Conservation (phyloP, 1,140 invertebrate species). For the Antheraea mylitta region DNA sequence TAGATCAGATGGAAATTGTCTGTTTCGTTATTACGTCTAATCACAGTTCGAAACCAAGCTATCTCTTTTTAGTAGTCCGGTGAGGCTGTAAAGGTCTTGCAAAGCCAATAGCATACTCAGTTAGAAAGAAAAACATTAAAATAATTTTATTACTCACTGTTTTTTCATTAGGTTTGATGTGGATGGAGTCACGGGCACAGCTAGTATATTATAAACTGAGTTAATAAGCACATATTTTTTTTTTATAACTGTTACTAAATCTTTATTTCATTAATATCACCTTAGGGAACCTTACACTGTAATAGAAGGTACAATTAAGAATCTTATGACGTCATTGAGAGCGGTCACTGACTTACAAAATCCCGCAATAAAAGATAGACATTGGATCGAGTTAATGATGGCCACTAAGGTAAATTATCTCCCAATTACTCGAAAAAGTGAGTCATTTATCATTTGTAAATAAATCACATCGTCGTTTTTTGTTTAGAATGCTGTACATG, state of each 20-base stretch:
- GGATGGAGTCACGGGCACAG: too few species aligned
- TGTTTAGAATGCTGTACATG: constrained; percentile 51
- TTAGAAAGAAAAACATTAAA: too few species aligned
- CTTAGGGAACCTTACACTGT: constrained; percentile 78
- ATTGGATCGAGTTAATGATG: constrained; percentile 96
- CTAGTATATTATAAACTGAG: neutral
- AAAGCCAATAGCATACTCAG: too few species aligned
- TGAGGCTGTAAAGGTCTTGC: too few species aligned
- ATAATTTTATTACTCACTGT: too few species aligned
- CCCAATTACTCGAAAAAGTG: neutral
- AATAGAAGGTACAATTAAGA: constrained; percentile 88
- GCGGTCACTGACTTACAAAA: constrained; percentile 96
- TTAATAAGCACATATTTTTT: too few species aligned
- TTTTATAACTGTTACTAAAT: neutral
- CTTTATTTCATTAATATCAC: neutral
- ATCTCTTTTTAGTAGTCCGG: too few species aligned
- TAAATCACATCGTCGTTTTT: constrained; percentile 29
- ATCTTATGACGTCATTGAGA: constrained; percentile 91
- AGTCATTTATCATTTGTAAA: constrained; percentile 9
- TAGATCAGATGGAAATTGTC: too few species aligned
- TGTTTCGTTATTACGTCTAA: too few species aligned
- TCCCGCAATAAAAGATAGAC: constrained; percentile 93
- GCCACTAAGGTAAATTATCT: constrained; percentile 86
- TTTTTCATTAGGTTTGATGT: too few species aligned
- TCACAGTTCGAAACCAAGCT: too few species aligned